Percentiles rank a stretch among this genome's conserved stretches.
Evolutionary conservation across 2,797 vertebrate species (phyloP).

Genomic region (Premnoplex brunnescens): DNA sequence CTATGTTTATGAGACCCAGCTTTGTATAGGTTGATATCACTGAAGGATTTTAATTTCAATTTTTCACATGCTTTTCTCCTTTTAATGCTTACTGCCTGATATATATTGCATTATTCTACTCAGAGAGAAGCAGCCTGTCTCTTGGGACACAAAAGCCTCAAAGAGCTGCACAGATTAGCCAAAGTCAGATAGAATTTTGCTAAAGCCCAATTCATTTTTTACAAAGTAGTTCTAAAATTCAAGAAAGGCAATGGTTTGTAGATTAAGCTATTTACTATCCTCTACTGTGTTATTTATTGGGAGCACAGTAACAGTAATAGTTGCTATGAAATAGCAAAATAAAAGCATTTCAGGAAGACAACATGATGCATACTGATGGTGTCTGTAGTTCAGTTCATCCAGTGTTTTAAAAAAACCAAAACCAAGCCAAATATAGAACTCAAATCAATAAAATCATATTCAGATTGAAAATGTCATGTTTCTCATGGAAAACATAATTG

Average conservation of each 20-base stretch:
- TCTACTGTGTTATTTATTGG: not conserved
- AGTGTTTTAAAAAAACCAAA: not conserved
- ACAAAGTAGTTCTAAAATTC: not conserved
- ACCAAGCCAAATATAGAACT: fast-evolving
- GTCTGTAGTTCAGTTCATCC: not conserved
- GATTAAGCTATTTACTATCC: not conserved
- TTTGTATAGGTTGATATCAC: not conserved
- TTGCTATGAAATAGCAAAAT: not conserved
- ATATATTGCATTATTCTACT: not conserved
- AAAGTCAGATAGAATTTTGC: not conserved
- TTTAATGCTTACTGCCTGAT: not conserved
- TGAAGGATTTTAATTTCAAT: slow-evolving; percentile 1
- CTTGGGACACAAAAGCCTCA: not conserved
- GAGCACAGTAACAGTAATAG: not conserved
- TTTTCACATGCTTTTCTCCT: not conserved
- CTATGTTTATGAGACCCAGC: slow-evolving; percentile 22
- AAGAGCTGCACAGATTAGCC: not conserved
- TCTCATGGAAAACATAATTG: not conserved
- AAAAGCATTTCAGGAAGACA: not conserved
- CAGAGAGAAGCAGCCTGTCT: not conserved
- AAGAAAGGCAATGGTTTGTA: not conserved
- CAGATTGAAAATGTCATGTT: not conserved
- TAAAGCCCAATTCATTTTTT: not conserved
- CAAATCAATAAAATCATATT: not conserved
- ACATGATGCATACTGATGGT: not conserved